These are phyloP conservation scores for Seriola dumerili DNA, from an alignment of 2,113 vertebrate genomes.

Conservation along the genomic window DNA sequence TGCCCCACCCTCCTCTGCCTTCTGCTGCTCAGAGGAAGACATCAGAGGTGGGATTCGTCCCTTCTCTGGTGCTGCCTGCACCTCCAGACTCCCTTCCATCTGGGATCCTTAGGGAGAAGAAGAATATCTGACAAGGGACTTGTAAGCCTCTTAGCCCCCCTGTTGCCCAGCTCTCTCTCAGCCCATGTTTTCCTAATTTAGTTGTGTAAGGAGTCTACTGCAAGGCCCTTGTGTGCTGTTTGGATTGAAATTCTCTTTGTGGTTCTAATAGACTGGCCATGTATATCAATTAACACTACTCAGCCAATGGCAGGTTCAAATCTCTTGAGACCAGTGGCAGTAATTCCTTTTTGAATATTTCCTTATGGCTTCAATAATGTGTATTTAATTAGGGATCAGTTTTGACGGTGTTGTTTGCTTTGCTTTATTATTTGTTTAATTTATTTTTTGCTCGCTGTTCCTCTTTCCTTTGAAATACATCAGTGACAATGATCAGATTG, in stretches of 20 bases:
- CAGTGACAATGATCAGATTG: background rate
- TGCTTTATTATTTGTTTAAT: background rate
- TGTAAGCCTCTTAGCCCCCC: constrained; percentile 98
- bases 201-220: constrained; percentile 93
- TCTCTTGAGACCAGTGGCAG: constrained; percentile 66
- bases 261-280: constrained; percentile 95
- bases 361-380: constrained; percentile 61
- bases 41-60: constrained; percentile 91
- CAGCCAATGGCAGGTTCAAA: constrained; percentile 85
- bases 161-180: constrained; percentile 93
- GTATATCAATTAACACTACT: constrained; percentile 96
- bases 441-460: constrained; percentile 4
- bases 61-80: constrained; percentile 87
- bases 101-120: constrained; percentile 95
- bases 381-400: constrained; percentile 41
- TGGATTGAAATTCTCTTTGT: constrained; percentile 94
- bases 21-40: constrained; percentile 95
- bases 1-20: constrained; percentile 92
- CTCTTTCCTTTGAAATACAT: background rate
- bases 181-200: constrained; percentile 99
- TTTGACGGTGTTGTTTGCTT: constrained; percentile 8
- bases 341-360: constrained; percentile 72
- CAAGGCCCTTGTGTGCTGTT: constrained; percentile 92
- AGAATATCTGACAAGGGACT: constrained; percentile 96
- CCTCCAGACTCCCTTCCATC: constrained; percentile 94